Conservation (phyloP, 1,140 invertebrate genomes). For the Metaphire vulgaris region DNA sequence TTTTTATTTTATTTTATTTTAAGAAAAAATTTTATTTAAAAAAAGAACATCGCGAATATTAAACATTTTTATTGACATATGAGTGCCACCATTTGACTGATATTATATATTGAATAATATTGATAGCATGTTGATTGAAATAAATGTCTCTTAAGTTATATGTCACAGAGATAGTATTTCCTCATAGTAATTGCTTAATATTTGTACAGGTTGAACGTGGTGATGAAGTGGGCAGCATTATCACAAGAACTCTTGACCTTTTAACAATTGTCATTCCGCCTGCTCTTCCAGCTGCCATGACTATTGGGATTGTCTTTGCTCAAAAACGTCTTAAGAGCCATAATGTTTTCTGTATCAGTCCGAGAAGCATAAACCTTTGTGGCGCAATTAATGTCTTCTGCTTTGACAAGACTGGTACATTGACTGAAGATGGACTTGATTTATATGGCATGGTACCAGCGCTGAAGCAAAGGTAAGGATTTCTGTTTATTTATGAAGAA, state of each 20-base stretch:
- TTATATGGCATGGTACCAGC: slow-evolving; percentile 7
- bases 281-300: slow-evolving; percentile 87
- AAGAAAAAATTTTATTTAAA: too few relatives aligned
- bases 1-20: too few relatives aligned
- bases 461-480: neutral
- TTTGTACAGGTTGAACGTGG: slow-evolving; percentile 53
- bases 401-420: slow-evolving; percentile 91
- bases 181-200: too few relatives aligned
- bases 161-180: too few relatives aligned
- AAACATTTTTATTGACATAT: too few relatives aligned
- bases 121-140: too few relatives aligned
- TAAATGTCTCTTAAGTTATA: too few relatives aligned
- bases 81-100: too few relatives aligned
- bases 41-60: too few relatives aligned
- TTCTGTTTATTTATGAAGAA: too few relatives aligned
- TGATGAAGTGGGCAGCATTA: slow-evolving; percentile 55
- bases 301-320: slow-evolving; percentile 76
- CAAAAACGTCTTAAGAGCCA: slow-evolving; percentile 70
- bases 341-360: slow-evolving; percentile 84
- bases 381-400: slow-evolving; percentile 88
- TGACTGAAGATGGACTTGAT: slow-evolving; percentile 70
- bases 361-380: slow-evolving; percentile 79
- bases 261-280: slow-evolving; percentile 93
- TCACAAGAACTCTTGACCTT: slow-evolving; percentile 77
- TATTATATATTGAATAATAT: too few relatives aligned